A percentile compares a stretch with the other conserved stretches of the same genome.
phyloP scores from a whole-genome alignment of 1,140 invertebrate species.

The Euura saliciscinereae region DNA sequence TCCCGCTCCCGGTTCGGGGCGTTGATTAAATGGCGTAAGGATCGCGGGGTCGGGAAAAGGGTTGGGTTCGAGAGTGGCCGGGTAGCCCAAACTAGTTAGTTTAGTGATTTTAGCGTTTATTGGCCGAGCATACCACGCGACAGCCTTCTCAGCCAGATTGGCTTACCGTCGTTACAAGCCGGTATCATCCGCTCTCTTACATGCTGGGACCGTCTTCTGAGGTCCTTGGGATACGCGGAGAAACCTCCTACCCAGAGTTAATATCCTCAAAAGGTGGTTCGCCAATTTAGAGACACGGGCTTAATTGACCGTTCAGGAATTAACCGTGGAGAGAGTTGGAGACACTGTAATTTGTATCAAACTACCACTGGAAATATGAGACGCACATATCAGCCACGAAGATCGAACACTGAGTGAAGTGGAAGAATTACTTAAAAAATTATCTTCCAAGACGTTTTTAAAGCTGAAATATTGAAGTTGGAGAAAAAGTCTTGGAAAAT shows the following conservation, averaged over 20 bases:
- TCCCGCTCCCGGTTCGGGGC: neutral
- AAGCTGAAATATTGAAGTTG: too few species aligned
- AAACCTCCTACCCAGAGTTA: neutral
- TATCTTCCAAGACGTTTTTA: too few species aligned
- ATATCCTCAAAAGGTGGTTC: slow-evolving; percentile 12
- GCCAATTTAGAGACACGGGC: slow-evolving; percentile 4
- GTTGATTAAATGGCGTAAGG: slow-evolving; percentile 24
- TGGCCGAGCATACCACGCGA: slow-evolving; percentile 39
- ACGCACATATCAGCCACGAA: too few species aligned
- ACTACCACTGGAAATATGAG: too few species aligned
- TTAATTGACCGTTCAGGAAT: slow-evolving; percentile 5
- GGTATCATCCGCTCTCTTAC: neutral
- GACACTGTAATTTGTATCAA: neutral
- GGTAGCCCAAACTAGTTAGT: slow-evolving; percentile 45
- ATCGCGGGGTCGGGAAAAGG: slow-evolving; percentile 38
- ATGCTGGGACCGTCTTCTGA: neutral
- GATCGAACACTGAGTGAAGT: too few species aligned
- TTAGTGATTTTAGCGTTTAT: slow-evolving; percentile 54
- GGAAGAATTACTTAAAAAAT: too few species aligned
- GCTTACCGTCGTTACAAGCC: slow-evolving; percentile 28
- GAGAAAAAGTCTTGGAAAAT: too few species aligned
- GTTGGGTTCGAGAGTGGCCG: slow-evolving; percentile 25
- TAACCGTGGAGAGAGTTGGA: neutral
- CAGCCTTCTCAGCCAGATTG: slow-evolving; percentile 47
- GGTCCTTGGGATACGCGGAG: neutral